Conservation (phyloP, 2,888 invertebrate genomes). For the Acronicta psi region DNA sequence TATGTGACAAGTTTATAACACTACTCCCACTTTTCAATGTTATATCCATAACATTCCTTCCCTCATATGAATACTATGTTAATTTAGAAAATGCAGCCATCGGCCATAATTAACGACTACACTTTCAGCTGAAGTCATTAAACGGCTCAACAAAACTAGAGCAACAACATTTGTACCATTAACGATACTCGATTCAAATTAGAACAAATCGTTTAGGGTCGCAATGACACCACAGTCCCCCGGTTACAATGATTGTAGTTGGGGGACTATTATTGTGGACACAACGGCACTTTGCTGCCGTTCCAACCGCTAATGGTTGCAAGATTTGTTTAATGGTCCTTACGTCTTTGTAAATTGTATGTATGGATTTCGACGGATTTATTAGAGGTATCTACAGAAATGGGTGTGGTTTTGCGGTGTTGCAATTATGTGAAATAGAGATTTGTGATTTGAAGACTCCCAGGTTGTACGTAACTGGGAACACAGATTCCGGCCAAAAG, state of each 20-base stretch:
- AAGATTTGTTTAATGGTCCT: constrained; percentile 58
- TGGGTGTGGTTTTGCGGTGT: neutral
- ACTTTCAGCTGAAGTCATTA: constrained; percentile 2
- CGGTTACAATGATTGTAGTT: constrained; percentile 28
- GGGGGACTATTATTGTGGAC: constrained; percentile 34
- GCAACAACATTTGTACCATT: constrained; percentile 26
- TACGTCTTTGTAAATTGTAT: constrained; percentile 50
- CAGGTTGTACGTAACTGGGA: too few species aligned
- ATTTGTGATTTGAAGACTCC: too few species aligned
- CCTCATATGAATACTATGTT: too few species aligned
- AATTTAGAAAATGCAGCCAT: too few species aligned
- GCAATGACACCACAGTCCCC: constrained; percentile 36
- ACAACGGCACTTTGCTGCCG: constrained; percentile 47
- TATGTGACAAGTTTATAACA: too few species aligned
- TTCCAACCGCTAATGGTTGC: constrained; percentile 49
- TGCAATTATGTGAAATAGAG: neutral
- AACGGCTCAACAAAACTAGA: constrained; percentile 23
- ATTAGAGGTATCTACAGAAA: constrained; percentile 10
- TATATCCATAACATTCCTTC: too few species aligned
- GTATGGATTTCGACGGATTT: constrained; percentile 46
- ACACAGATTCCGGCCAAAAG: too few species aligned
- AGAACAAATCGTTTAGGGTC: constrained; percentile 46
- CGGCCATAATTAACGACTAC: neutral
- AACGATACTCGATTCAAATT: constrained; percentile 47
- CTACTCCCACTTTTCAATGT: too few species aligned